Conservation (phyloP, 2,797 vertebrate genomes). For the Chelon labrosus region DNA sequence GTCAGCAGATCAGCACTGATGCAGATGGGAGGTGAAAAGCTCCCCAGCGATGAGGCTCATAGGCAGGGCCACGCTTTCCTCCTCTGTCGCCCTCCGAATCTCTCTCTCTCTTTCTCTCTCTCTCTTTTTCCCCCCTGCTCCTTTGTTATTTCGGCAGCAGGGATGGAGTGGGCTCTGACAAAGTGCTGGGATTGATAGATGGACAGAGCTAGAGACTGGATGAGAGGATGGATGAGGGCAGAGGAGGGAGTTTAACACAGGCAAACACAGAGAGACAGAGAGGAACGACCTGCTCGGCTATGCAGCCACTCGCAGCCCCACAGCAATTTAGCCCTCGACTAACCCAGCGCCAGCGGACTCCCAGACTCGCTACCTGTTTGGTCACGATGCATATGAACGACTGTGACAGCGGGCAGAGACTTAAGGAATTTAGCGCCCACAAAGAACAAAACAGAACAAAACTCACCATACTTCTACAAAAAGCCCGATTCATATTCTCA, state of each 20-base stretch:
- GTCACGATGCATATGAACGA: slow-evolving; percentile 83
- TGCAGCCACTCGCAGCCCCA: slow-evolving; percentile 91
- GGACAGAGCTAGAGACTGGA: slow-evolving; percentile 96
- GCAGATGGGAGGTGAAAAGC: slow-evolving; percentile 89
- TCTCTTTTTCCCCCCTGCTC: slow-evolving; percentile 48
- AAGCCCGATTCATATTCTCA: slow-evolving; percentile 20
- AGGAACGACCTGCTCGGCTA: slow-evolving; percentile 96
- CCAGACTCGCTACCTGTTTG: slow-evolving; percentile 88
- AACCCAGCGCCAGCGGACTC: slow-evolving; percentile 89
- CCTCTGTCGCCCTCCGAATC: slow-evolving; percentile 54
- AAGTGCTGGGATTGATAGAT: slow-evolving; percentile 98
- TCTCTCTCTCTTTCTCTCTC: slow-evolving; percentile 40
- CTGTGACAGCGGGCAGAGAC: slow-evolving; percentile 85
- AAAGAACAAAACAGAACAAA: slow-evolving; percentile 37
- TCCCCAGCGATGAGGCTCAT: slow-evolving; percentile 83
- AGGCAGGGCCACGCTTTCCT: slow-evolving; percentile 44
- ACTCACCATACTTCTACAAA: slow-evolving; percentile 60
- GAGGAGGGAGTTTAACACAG: slow-evolving; percentile 96
- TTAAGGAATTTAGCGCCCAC: slow-evolving; percentile 33
- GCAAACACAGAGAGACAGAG: slow-evolving; percentile 99
- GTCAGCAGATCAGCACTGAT: slow-evolving; percentile 91
- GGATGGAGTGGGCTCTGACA: slow-evolving; percentile 96
- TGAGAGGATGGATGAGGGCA: slow-evolving; percentile 98
- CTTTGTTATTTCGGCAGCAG: slow-evolving; percentile 89
- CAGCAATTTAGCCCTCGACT: slow-evolving; percentile 96